Percentiles rank a stretch among this genome's conserved stretches.
Conservation (phyloP, 1,140 invertebrate species). For the Acromyrmex charruanus region DNA sequence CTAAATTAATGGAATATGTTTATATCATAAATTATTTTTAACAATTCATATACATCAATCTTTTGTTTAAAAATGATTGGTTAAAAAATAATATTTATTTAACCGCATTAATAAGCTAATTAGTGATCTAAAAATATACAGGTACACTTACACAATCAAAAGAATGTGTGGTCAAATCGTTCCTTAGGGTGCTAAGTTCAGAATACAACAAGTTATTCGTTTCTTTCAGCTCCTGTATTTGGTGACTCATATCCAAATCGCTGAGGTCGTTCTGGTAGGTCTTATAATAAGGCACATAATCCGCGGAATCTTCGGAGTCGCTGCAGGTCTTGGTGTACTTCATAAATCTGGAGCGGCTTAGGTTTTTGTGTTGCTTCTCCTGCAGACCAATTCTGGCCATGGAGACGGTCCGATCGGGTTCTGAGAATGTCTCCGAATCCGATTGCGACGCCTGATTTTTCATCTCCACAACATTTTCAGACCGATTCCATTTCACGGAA, state of each 20-base stretch:
- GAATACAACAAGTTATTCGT: constrained; percentile 78
- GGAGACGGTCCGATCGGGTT: constrained; percentile 93
- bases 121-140: constrained; percentile 9
- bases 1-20: neutral
- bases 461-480: constrained; percentile 76
- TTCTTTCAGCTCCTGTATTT: constrained; percentile 80
- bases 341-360: constrained; percentile 68
- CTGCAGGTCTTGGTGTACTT: constrained; percentile 80
- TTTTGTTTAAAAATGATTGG: neutral
- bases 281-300: constrained; percentile 80
- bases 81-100: constrained; percentile 10
- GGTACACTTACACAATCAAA: constrained; percentile 73
- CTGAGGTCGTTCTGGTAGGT: constrained; percentile 77
- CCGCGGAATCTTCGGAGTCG: constrained; percentile 83
- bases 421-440: constrained; percentile 94
- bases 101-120: constrained; percentile 20
- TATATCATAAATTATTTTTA: neutral
- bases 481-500: constrained; percentile 73
- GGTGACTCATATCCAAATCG: constrained; percentile 76
- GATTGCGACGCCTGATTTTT: constrained; percentile 86
- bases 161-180: constrained; percentile 70
- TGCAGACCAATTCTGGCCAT: constrained; percentile 91
- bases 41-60: neutral
- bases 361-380: constrained; percentile 81
- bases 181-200: constrained; percentile 78